A percentile compares a stretch with the other conserved stretches of the same genome.
phyloP scores from a whole-genome alignment of 2,797 vertebrate species.

The Hephaestus fuliginosus region DNA sequence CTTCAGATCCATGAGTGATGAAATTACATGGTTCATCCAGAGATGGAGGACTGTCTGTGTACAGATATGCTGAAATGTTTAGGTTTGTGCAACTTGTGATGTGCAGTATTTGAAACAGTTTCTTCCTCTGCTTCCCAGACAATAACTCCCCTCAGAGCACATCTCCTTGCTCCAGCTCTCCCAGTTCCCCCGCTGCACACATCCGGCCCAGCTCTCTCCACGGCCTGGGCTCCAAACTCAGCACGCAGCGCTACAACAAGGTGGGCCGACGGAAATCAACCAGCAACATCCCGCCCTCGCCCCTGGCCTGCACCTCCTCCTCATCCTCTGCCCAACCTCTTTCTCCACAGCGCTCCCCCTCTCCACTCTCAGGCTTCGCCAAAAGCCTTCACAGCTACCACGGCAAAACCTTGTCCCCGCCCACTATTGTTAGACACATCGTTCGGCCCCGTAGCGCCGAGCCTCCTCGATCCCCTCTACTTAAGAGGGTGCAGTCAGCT shows the following conservation, averaged over 20 bases:
- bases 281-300: constrained; percentile 97
- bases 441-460: constrained; percentile 88
- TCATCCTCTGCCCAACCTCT: constrained; percentile 90
- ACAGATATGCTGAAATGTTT: neutral
- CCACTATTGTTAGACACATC: constrained; percentile 89
- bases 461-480: constrained; percentile 88
- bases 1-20: neutral
- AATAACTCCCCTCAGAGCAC: constrained; percentile 90
- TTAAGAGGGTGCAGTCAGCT: constrained; percentile 95
- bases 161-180: constrained; percentile 94
- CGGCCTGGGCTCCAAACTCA: constrained; percentile 93
- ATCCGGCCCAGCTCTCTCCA: constrained; percentile 96
- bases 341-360: constrained; percentile 93
- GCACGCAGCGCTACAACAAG: constrained; percentile 90
- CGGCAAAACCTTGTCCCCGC: constrained; percentile 91
- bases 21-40: neutral
- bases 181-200: constrained; percentile 92
- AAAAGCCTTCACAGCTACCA: constrained; percentile 89
- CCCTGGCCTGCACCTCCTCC: constrained; percentile 90
- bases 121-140: constrained; percentile 80
- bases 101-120: neutral
- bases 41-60: no score
- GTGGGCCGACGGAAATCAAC: constrained; percentile 95
- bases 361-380: constrained; percentile 88
- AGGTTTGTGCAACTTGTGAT: neutral